Percentiles rank a stretch among this genome's conserved stretches.
Evolutionary conservation across 2,888 invertebrate species (phyloP).

Genomic region (Acronicta alni): DNA sequence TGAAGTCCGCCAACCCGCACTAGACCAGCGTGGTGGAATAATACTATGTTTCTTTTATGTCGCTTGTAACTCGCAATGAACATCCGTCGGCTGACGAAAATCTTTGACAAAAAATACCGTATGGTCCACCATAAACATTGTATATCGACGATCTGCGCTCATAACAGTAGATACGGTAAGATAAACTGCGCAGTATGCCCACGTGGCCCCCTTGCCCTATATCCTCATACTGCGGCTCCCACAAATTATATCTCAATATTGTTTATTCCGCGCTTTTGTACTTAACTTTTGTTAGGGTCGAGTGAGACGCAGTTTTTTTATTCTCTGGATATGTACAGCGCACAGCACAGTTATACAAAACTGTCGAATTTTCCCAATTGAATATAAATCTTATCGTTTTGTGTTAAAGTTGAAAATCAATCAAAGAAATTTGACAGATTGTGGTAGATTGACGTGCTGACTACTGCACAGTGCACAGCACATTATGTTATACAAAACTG

Average conservation of each 20-base stretch:
- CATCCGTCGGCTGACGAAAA: neutral
- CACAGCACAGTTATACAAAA: too few species aligned
- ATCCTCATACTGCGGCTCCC: slow-evolving; percentile 27
- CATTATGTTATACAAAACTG: too few species aligned
- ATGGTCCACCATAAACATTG: slow-evolving; percentile 13
- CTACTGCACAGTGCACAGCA: too few species aligned
- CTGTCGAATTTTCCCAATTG: too few species aligned
- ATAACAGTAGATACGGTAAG: slow-evolving; percentile 23
- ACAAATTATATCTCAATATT: slow-evolving; percentile 36
- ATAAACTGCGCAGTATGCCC: slow-evolving; percentile 49
- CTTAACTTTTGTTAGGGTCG: slow-evolving; percentile 18
- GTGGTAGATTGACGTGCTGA: too few species aligned
- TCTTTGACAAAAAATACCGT: neutral
- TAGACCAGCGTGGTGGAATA: too few species aligned
- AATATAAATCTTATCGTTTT: too few species aligned
- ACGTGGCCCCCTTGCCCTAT: slow-evolving; percentile 43
- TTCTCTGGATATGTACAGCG: neutral
- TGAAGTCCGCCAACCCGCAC: too few species aligned
- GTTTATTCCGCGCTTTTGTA: slow-evolving; percentile 32
- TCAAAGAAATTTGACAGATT: too few species aligned
- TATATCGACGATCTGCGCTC: slow-evolving; percentile 8
- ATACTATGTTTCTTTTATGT: too few species aligned
- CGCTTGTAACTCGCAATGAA: too few species aligned
- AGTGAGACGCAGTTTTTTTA: slow-evolving; percentile 45
- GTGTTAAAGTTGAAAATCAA: too few species aligned